Base-by-base conservation (phyloP, 1,140 invertebrate genomes). In the Geopemphigus sp. region DNA sequence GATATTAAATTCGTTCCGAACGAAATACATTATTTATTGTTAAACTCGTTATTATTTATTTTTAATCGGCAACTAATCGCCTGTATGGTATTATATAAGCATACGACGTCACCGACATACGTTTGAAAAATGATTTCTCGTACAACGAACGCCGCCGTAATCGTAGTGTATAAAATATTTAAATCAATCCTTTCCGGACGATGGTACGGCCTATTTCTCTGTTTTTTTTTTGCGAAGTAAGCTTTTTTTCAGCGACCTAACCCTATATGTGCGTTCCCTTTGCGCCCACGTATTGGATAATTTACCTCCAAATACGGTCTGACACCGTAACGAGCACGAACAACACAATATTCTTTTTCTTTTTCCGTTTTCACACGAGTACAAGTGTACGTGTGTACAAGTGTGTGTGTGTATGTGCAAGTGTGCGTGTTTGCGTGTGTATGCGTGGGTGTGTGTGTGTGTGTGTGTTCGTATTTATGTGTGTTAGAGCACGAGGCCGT, bases 241-340 rank as follows among this genome's bases (percentile, higher is more conserved):
- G 47, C 12, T 19, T 50, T 32, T 29, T 63, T 63, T 26, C 26
- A 17, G 29, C 32, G 32, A 39, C 32, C 11, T 12, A 22, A 66
- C n/a, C 5, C 17, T 19, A 5, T 3, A 12, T 12, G 47, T 50
- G 15, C 15, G 15, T 54, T 54, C 24, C 66, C 22, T 17, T 14
- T 22, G 22, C 22, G n/a, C 64, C 11, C 1, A 22, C 19, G 24
- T 72, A 54, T 57, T 61, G 22, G 57, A 61, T 78, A 78, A 61
- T 78, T 78, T 63, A 63, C 45, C 74, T 56, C 39, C 66, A 45
- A 54, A 72, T 59, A 63, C 56, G 22, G 54, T 78, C 74, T 63
- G 57, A 63, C 74, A 78, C 57, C 72, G 72, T 76, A 45, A 76
- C 72, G 54, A 57, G 56, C 56, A 59, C 56, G 72, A 76, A 76